Evolutionary conservation across 2,888 invertebrate species (phyloP).

Genomic region (Cenopis cana): DNA sequence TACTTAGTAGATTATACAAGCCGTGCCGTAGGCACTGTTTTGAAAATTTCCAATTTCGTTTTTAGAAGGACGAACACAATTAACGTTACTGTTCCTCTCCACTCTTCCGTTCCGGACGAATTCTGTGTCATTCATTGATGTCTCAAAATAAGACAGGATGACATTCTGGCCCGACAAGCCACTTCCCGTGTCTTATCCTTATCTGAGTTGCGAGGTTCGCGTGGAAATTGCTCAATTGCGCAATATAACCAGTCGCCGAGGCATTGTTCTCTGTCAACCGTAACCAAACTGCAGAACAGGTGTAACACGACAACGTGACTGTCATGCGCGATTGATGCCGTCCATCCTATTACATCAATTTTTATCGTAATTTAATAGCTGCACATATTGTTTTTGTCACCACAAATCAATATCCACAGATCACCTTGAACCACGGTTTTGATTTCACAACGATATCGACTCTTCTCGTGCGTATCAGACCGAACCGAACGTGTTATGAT

Average conservation of each 20-base stretch:
- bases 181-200: conserved; percentile 73
- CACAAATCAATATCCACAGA: conserved; percentile 62
- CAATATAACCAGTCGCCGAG: conserved; percentile 49
- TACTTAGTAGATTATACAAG: not conserved
- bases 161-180: conserved; percentile 51
- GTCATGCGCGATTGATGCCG: conserved; percentile 61
- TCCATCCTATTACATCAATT: conserved; percentile 42
- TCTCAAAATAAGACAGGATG: conserved; percentile 40
- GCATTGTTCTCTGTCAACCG: conserved; percentile 78
- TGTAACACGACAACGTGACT: conserved; percentile 71
- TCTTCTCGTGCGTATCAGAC: conserved; percentile 76
- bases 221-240: conserved; percentile 76
- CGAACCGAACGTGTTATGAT: conserved; percentile 76
- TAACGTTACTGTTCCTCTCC: conserved; percentile 30
- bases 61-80: conserved; percentile 1
- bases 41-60: not conserved
- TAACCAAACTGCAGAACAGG: conserved; percentile 71
- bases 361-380: conserved; percentile 49
- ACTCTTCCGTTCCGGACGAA: conserved; percentile 27
- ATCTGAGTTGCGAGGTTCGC: conserved; percentile 72
- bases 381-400: conserved; percentile 60
- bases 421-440: conserved; percentile 76
- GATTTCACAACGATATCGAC: conserved; percentile 73
- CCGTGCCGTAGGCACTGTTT: too few relatives aligned
- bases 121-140: conserved; percentile 29